These are phyloP conservation scores for Thecophora atra DNA, from an alignment of 2,888 invertebrate species.

Conservation along the genomic window DNA sequence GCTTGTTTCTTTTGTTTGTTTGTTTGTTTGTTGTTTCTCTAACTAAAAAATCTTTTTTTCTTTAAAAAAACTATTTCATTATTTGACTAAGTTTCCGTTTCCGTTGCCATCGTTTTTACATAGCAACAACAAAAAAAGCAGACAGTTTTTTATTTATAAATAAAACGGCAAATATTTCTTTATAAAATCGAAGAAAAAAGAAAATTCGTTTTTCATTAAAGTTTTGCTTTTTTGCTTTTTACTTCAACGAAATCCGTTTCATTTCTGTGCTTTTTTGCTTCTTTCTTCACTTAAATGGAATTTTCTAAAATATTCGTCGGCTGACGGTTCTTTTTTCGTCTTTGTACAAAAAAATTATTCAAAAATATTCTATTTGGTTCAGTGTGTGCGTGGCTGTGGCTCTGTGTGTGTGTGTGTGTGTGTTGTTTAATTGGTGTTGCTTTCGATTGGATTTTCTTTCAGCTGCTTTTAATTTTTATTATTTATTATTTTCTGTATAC, in stretches of 20 bases:
- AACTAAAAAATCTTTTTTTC: constrained; percentile 14
- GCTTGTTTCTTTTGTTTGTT: too few relatives aligned
- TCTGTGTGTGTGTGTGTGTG: background rate
- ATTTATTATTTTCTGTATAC: too few relatives aligned
- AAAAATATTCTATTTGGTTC: constrained; percentile 4
- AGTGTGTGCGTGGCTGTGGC: background rate
- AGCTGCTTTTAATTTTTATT: background rate
- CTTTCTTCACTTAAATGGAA: background rate
- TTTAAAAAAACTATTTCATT: constrained; percentile 24
- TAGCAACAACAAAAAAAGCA: too few relatives aligned
- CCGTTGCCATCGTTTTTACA: background rate
- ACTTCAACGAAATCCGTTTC: too few relatives aligned
- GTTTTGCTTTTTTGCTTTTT: too few relatives aligned
- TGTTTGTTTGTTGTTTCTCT: too few relatives aligned
- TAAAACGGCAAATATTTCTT: too few relatives aligned
- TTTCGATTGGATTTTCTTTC: background rate
- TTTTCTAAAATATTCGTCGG: too few relatives aligned
- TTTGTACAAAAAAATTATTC: constrained; percentile 16
- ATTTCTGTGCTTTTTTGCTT: background rate
- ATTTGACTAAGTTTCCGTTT: background rate
- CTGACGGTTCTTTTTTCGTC: background rate
- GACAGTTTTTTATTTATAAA: too few relatives aligned
- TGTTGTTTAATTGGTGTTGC: background rate
- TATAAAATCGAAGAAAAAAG: too few relatives aligned
- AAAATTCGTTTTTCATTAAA: too few relatives aligned